A percentile compares a stretch with the other conserved stretches of the same genome.
Evolutionary conservation across 2,113 vertebrate genomes (phyloP).

Genomic region (Phoenicopterus ruber): DNA sequence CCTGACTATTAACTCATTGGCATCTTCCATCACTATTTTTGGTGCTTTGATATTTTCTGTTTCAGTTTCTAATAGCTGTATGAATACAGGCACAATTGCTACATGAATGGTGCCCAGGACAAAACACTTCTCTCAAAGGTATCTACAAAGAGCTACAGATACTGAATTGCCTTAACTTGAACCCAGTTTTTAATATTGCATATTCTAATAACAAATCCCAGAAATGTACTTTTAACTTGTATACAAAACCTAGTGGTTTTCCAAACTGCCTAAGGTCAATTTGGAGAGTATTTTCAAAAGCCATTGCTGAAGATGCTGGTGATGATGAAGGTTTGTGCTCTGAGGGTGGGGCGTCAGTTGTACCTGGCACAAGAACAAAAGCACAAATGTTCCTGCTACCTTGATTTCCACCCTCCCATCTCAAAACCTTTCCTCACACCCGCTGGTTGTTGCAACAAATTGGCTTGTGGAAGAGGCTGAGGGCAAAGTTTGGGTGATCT

Average conservation of each 20-base stretch:
- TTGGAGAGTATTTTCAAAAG: not conserved
- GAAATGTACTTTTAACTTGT: not conserved
- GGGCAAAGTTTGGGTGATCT: not conserved
- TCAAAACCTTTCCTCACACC: not conserved
- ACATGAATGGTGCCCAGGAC: not conserved
- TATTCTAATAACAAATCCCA: not conserved
- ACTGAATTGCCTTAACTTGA: not conserved
- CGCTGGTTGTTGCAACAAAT: not conserved
- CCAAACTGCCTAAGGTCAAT: not conserved
- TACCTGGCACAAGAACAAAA: not conserved
- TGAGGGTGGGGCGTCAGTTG: not conserved
- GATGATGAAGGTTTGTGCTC: not conserved
- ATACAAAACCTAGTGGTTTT: not conserved
- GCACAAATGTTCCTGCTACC: not conserved
- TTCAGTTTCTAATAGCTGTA: constrained; percentile 23
- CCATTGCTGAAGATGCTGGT: fast-evolving
- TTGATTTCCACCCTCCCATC: not conserved
- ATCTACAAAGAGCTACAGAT: not conserved
- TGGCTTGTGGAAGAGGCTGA: not conserved
- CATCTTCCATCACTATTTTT: constrained; percentile 27
- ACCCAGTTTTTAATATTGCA: not conserved
- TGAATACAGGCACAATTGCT: not conserved
- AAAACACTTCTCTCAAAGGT: not conserved
- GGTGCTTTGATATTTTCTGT: constrained; percentile 28
- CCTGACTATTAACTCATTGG: constrained; percentile 38